These are phyloP conservation scores for Scleropages formosus DNA, from an alignment of 2,797 vertebrate genomes.

Conservation along the genomic window DNA sequence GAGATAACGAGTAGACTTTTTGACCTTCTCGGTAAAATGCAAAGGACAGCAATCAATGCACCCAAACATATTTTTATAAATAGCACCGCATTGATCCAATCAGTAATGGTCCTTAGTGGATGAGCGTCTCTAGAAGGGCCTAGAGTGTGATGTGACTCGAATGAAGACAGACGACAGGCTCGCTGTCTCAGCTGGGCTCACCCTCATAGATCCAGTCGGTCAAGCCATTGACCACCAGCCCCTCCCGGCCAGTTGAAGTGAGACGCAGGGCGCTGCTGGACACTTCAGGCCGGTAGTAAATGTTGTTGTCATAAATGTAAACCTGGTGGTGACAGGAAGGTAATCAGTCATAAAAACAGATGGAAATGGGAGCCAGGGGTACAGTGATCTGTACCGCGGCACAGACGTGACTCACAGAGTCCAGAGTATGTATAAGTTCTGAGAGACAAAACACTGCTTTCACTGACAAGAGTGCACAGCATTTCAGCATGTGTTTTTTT, in stretches of 20 bases:
- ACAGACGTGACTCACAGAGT: too few relatives aligned
- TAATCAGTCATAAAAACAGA: slow-evolving; percentile 22
- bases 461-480: too few relatives aligned
- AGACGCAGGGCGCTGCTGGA: slow-evolving; percentile 62
- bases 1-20: background rate
- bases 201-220: slow-evolving; percentile 82
- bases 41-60: background rate
- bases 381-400: too few relatives aligned
- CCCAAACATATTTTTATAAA: slow-evolving; percentile 3
- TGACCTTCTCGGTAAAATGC: slow-evolving; percentile 14
- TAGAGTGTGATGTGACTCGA: background rate
- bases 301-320: slow-evolving; percentile 73
- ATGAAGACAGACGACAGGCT: background rate
- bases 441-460: too few relatives aligned
- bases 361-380: slow-evolving; percentile 1
- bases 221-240: slow-evolving; percentile 69
- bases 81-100: background rate
- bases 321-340: slow-evolving; percentile 60
- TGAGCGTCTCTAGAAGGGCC: background rate
- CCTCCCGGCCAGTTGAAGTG: slow-evolving; percentile 63
- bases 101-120: background rate
- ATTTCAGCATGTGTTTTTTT: too few relatives aligned
- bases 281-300: slow-evolving; percentile 74
- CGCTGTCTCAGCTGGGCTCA: slow-evolving; percentile 42
- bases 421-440: too few relatives aligned